These are phyloP conservation scores for Bucorvus abyssinicus DNA, from an alignment of 2,797 vertebrate species.

Conservation along the genomic window DNA sequence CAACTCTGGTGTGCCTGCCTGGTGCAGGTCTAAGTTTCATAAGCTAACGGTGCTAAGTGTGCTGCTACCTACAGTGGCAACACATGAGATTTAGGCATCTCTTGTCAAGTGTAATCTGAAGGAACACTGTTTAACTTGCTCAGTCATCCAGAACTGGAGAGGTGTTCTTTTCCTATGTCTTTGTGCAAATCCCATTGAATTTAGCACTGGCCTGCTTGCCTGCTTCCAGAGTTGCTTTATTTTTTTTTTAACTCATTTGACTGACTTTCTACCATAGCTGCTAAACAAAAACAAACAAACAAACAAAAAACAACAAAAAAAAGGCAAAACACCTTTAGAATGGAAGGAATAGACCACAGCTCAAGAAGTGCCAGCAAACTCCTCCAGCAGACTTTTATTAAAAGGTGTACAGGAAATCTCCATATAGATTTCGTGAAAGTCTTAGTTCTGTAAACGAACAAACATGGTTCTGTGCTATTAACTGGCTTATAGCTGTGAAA, in stretches of 20 bases:
- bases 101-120: background rate
- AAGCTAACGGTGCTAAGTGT: background rate
- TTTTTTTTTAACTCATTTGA: background rate
- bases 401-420: background rate
- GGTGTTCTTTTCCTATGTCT: background rate
- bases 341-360: too few species aligned
- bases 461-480: background rate
- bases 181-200: background rate
- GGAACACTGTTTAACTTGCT: background rate
- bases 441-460: background rate
- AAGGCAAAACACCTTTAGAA: background rate
- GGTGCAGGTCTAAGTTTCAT: background rate
- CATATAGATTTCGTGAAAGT: background rate
- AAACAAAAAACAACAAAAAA: too few species aligned
- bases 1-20: accelerated
- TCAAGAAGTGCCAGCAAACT: background rate
- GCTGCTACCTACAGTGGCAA: background rate
- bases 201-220: background rate
- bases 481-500: background rate
- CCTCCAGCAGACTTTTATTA: background rate
- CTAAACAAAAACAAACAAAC: too few species aligned
- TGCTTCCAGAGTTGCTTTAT: background rate
- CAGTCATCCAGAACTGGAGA: background rate
- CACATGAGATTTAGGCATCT: background rate
- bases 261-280: background rate